These are phyloP conservation scores for Chrysocyon brachyurus DNA, from an alignment of 2,797 vertebrate genomes.

Conservation along the genomic window DNA sequence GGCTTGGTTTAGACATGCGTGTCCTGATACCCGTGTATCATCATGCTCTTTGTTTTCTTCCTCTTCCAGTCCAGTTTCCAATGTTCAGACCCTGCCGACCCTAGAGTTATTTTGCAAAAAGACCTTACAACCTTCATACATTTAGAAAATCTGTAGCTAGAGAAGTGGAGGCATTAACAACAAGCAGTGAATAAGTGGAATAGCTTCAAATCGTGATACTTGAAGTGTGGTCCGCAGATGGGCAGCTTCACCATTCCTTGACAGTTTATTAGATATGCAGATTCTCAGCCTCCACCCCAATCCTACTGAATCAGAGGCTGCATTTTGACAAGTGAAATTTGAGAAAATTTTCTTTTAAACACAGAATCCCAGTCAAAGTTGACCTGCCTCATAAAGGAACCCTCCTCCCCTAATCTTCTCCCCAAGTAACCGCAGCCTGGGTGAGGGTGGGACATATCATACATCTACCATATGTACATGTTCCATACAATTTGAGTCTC, in stretches of 20 bases:
- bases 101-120: neutral
- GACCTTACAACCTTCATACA: neutral
- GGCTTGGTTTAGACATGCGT: neutral
- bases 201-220: neutral
- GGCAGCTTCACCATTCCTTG: neutral
- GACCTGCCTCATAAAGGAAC: neutral
- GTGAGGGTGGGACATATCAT: neutral
- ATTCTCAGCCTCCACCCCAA: neutral
- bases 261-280: neutral
- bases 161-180: neutral
- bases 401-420: neutral
- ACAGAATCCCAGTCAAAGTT: neutral
- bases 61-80: neutral
- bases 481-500: neutral
- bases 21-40: no score
- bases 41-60: neutral
- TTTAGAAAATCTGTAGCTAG: neutral
- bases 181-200: neutral
- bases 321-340: neutral
- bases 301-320: neutral
- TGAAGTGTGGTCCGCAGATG: no score
- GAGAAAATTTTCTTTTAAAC: neutral
- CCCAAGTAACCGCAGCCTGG: neutral
- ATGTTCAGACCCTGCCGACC: neutral
- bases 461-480: fast-evolving